Percentiles rank a stretch among this genome's conserved stretches.
These are phyloP conservation scores for Bombus balteatus DNA, from an alignment of 1,140 invertebrate genomes.

Conservation along the genomic window DNA sequence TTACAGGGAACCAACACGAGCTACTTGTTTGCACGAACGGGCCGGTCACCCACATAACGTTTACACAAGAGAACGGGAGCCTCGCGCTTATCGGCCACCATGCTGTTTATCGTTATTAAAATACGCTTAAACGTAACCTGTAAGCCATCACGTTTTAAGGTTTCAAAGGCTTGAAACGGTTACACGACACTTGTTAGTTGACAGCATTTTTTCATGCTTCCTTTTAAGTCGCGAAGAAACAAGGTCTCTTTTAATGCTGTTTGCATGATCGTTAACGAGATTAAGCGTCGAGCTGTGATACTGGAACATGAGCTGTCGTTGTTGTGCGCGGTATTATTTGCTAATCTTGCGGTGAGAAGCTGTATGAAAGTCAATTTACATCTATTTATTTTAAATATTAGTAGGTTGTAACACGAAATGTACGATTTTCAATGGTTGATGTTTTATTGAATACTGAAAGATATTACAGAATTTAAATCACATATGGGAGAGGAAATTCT, in stretches of 20 bases:
- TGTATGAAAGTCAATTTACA: no score
- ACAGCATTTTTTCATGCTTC: not conserved
- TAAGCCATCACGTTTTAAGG: conserved; percentile 1
- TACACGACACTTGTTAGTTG: not conserved
- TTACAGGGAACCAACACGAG: conserved; percentile 67
- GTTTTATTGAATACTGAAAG: no score
- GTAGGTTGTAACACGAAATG: no score
- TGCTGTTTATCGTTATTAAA: conserved; percentile 52
- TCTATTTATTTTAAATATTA: no score
- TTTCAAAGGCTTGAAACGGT: conserved; percentile 18
- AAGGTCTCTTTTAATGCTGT: not conserved
- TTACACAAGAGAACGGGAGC: conserved; percentile 44
- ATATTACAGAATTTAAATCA: no score
- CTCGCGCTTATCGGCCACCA: conserved; percentile 53
- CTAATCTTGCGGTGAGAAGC: no score
- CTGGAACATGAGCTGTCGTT: not conserved
- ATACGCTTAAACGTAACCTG: conserved; percentile 27
- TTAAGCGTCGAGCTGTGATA: not conserved
- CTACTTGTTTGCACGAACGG: conserved; percentile 69
- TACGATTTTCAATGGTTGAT: no score
- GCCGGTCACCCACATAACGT: conserved; percentile 56
- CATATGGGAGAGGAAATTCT: no score
- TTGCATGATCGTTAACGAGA: conserved; percentile 4
- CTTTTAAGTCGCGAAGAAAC: not conserved
- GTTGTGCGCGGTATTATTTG: no score